Conservation (phyloP, 2,797 vertebrate genomes). For the Octomys mimax region DNA sequence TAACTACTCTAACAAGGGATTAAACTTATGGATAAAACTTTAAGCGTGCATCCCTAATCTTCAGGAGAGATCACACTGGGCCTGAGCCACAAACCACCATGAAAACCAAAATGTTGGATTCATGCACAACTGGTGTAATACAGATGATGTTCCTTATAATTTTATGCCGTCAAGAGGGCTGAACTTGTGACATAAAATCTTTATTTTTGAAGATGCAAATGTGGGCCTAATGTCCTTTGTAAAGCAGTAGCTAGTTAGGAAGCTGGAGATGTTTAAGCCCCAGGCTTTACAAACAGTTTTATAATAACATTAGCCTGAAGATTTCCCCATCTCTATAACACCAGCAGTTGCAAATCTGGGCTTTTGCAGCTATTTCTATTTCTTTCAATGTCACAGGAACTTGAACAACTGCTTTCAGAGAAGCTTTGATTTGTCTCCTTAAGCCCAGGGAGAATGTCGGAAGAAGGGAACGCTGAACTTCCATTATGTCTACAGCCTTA, state of each 20-base stretch:
- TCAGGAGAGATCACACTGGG: background rate
- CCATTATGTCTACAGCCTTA: constrained; percentile 21
- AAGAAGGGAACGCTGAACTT: background rate
- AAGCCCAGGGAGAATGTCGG: background rate
- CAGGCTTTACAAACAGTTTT: constrained; percentile 72
- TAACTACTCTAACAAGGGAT: constrained; percentile 38
- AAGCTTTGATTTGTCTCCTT: background rate
- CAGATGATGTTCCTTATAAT: constrained; percentile 50
- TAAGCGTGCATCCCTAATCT: background rate
- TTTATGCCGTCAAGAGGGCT: constrained; percentile 75
- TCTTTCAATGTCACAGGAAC: constrained; percentile 29
- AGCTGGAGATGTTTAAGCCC: constrained; percentile 68
- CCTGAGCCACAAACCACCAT: background rate
- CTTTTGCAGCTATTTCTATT: constrained; percentile 55
- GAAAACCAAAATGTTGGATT: constrained; percentile 34
- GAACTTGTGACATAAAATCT: constrained; percentile 78
- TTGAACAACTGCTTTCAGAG: constrained; percentile 47
- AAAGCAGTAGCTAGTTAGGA: constrained; percentile 71
- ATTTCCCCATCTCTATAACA: constrained; percentile 66
- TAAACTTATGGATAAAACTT: background rate
- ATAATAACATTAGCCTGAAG: constrained; percentile 75
- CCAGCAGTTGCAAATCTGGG: constrained; percentile 39
- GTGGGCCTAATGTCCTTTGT: constrained; percentile 75
- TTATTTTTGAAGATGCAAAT: constrained; percentile 79
- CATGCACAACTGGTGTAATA: background rate